Base-by-base conservation (phyloP, 1,140 invertebrate genomes). In the Lordiphosa mommai region DNA sequence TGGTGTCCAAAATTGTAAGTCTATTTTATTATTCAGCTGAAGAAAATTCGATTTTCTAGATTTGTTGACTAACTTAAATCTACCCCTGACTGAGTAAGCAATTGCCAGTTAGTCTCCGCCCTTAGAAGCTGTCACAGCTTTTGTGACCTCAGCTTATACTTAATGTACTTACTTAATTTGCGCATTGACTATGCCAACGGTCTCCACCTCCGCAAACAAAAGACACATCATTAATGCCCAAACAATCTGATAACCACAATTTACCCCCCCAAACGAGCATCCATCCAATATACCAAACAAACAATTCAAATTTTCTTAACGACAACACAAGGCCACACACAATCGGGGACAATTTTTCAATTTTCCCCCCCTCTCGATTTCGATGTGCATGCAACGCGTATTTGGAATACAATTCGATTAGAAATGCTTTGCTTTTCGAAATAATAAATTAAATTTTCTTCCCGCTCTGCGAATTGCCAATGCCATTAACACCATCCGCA, bases 381-480 rank as follows among this genome's bases (percentile, higher is more conserved):
- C 9, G 32, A 16, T 30, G 27, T 33, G 61, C 60, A 56, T 63
- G 76, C 74, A 56, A 30, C 30, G 65, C 52, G 65, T 80, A 82
- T 80, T 84, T 77, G 41, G 49, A 84, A 84, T 84, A 84, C 77
- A 84, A 82, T 82, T 82, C 79, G 77, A 84, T 82, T 82, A 84
- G 77, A 77, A 84, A 82, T 82, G 77, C 77, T 85, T 77, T 77
- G 77, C 76, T 82, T 84, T 84, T 70, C 70, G 64, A 84, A 72
- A 84, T 84, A 82, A 82, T 82, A 82, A 84, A 82, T 82, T 82
- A 82, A 82, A 82, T 84, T 82, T 84, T 57, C 47, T 60, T 37
- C 53, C 49, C 52, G 52, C 50, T 47, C 41, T 51, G 43, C 33
- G 38, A 60, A 70, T 76, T 76, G 63, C 47, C 77, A 77, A 72